Conservation (phyloP, 2,113 vertebrate genomes). For the Alectura lathami region DNA sequence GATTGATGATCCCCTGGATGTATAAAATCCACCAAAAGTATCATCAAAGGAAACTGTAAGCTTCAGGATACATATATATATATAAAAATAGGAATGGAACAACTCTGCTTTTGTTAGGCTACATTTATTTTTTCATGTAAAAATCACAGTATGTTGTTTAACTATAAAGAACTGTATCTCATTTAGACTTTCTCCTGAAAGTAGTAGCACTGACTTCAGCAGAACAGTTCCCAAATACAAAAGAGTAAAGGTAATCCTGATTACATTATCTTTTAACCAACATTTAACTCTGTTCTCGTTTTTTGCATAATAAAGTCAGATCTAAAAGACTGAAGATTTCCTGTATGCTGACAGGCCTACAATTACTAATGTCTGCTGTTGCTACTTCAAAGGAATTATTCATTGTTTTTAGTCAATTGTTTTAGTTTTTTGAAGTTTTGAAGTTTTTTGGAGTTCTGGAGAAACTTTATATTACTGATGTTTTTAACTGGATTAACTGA, state of each 20-base stretch:
- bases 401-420: no score
- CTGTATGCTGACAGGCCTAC: not conserved
- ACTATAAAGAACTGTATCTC: no score
- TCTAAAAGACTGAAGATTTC: not conserved
- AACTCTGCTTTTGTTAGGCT: not conserved
- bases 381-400: not conserved
- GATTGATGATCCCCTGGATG: not conserved
- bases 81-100: no score
- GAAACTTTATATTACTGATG: not conserved
- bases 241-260: not conserved
- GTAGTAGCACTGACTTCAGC: not conserved
- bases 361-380: not conserved
- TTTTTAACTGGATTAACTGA: not conserved
- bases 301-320: not conserved
- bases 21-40: not conserved
- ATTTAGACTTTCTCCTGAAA: not conserved
- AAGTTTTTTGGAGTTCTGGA: not conserved
- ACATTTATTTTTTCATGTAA: not conserved
- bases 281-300: not conserved
- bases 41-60: not conserved
- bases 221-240: not conserved
- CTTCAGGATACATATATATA: not conserved
- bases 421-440: not conserved
- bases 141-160: not conserved
- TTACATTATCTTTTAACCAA: no score